Percentiles rank a stretch among this genome's conserved stretches.
These are phyloP conservation scores for Colius striatus DNA, from an alignment of 2,113 vertebrate species.

Conservation along the genomic window DNA sequence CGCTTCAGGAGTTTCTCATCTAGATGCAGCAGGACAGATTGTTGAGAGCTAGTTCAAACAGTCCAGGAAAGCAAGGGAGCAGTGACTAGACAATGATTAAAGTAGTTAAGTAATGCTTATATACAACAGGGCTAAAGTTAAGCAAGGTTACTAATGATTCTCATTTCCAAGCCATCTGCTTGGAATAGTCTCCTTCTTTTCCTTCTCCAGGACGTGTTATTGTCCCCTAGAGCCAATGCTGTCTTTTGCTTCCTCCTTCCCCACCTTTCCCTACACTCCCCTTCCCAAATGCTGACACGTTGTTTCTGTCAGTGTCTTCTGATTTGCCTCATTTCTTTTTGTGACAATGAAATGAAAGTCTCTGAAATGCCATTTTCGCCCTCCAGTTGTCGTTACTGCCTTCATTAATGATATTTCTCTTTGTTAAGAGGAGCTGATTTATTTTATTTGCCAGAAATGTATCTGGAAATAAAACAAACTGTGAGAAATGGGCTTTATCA, in stretches of 20 bases:
- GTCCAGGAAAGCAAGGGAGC: neutral
- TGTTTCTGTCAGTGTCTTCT: neutral
- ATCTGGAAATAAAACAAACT: conserved; percentile 19
- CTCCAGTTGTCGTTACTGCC: neutral
- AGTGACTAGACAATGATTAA: neutral
- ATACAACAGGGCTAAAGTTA: neutral
- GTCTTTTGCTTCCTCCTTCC: neutral
- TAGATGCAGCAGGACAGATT: neutral
- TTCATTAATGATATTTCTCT: conserved; percentile 27
- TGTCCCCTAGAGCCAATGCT: neutral
- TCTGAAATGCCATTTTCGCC: neutral
- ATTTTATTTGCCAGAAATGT: conserved; percentile 42
- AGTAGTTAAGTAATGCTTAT: neutral
- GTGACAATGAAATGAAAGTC: neutral
- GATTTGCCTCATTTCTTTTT: neutral
- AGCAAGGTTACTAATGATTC: neutral
- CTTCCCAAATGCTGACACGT: neutral
- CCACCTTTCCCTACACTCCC: neutral
- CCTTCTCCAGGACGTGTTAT: neutral
- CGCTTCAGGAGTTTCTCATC: neutral
- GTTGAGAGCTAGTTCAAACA: neutral
- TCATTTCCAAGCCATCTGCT: neutral
- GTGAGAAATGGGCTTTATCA: conserved; percentile 5
- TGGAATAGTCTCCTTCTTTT: neutral
- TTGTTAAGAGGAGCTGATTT: conserved; percentile 17